Evolutionary conservation across 2,797 vertebrate genomes (phyloP).

Genomic region (Syncerus caffer): DNA sequence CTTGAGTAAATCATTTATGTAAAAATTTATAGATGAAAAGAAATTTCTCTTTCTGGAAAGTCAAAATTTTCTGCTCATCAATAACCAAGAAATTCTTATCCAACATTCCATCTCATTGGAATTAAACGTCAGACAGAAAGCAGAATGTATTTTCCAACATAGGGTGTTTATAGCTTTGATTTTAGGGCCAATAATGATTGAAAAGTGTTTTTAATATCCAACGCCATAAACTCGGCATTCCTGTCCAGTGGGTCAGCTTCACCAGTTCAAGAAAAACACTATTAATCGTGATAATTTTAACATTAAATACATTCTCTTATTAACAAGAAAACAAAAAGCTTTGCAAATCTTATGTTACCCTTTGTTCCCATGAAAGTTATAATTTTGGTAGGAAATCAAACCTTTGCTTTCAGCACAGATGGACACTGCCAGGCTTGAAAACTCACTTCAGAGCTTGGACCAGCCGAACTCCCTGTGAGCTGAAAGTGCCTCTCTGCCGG

Average conservation of each 20-base stretch:
- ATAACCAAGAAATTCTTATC: not conserved
- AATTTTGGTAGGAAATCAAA: not conserved
- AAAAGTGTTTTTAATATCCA: not conserved
- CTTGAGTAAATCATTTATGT: not conserved
- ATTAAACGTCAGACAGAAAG: slow-evolving; percentile 1
- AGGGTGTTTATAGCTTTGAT: not conserved
- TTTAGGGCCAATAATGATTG: not conserved
- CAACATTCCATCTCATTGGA: not conserved
- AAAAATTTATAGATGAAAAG: not conserved
- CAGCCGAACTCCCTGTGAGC: not conserved
- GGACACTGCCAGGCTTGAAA: not conserved
- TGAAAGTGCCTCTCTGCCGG: not conserved
- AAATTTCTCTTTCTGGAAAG: not conserved
- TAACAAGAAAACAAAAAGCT: not conserved
- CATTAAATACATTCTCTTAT: not conserved
- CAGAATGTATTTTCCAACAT: slow-evolving; percentile 7
- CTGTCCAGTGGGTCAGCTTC: not conserved
- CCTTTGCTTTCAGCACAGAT: not conserved
- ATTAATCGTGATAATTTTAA: not conserved
- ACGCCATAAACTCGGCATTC: not conserved
- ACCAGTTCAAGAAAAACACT: not conserved
- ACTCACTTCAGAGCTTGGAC: not conserved
- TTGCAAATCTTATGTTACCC: not conserved
- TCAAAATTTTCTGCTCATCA: not conserved
- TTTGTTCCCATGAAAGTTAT: not conserved